These are phyloP conservation scores for Jordanella pulchra DNA, from an alignment of 2,797 vertebrate genomes.

Conservation along the genomic window DNA sequence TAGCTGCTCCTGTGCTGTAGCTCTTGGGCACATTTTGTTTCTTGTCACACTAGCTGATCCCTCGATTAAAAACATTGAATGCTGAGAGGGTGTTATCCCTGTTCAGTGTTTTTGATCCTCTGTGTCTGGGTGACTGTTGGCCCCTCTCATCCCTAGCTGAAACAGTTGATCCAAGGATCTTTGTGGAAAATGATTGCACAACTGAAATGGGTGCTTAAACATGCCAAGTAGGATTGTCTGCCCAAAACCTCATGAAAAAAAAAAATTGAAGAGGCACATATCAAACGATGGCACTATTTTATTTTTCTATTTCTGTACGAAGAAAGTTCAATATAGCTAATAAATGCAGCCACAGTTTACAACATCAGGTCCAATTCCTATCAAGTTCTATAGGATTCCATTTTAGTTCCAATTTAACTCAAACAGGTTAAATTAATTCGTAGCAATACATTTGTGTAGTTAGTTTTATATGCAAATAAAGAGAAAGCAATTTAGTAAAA, in stretches of 20 bases:
- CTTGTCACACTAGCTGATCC: slow-evolving; percentile 71
- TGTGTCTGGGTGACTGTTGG: slow-evolving; percentile 46
- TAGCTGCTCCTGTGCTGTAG: slow-evolving; percentile 51
- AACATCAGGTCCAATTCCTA: not conserved
- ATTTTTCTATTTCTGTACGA: no score
- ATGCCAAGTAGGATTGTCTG: slow-evolving; percentile 21
- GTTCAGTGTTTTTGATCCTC: slow-evolving; percentile 65
- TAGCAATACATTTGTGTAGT: no score
- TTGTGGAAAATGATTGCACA: slow-evolving; percentile 40
- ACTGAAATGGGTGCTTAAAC: slow-evolving; percentile 30
- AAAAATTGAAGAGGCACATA: slow-evolving; percentile 8
- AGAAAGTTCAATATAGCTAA: not conserved
- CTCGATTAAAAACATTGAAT: slow-evolving; percentile 72
- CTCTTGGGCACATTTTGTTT: slow-evolving; percentile 72
- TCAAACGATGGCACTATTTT: not conserved
- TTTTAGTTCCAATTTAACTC: not conserved
- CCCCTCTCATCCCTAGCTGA: slow-evolving; percentile 41
- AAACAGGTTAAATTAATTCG: not conserved
- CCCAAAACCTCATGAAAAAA: slow-evolving; percentile 3
- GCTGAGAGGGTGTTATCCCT: slow-evolving; percentile 66
- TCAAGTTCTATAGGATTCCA: not conserved
- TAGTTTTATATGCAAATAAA: no score
- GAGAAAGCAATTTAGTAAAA: no score
- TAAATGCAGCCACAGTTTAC: not conserved
- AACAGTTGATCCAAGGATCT: slow-evolving; percentile 65